Base-by-base conservation (phyloP, 2,113 vertebrate genomes). In the Microtus montanus region DNA sequence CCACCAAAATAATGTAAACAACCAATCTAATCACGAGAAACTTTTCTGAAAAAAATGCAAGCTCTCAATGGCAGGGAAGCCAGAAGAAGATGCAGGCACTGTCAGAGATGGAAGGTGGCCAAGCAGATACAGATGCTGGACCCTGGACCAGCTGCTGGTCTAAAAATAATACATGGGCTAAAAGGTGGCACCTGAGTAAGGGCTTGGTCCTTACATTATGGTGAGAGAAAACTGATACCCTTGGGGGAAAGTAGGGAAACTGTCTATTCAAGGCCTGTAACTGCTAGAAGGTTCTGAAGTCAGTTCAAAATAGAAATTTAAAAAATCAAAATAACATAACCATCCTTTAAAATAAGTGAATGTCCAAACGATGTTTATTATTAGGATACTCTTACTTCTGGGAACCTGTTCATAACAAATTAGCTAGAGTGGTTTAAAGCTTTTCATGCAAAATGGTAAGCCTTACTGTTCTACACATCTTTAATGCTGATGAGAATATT, bases 361-460 rank as follows among this genome's bases (percentile, higher is more conserved):
- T 24, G 7, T 54, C 54, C 12, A 47, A 33, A 93, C 19, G 82
- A 54, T 4, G 13, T n/a, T 63, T 22, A 26, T 7, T 52, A 8
- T 12, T 80, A 49, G 83, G 63, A 82, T 2, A 33, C 1, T 13
- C 14, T 77, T 71, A 52, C 44, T 93, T 83, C 92, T 12, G 24
- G 80, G n/a, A 41, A 2, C 30, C 17, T 6, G 17, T 92, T 26
- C 63, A 24, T 47, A 52, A 70, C 63, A 89, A 83, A 93, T 83
- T 73, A 93, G 38, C 44, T 66, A 15, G 17, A 95, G 68, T 33
- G 4, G 26, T 83, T 94, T 80, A 89, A 85, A 96, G 24, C 38
- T 78, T 26, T 66, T 70, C 61, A 86, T 14, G 38, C 70, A n/a
- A 93, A 87, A 58, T 28, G 24, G 20, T 96, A 30, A 54, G 94